Percentiles rank a stretch among this genome's conserved stretches.
phyloP scores from a whole-genome alignment of 2,888 invertebrate species.

The Barypeithes pellucidus region DNA sequence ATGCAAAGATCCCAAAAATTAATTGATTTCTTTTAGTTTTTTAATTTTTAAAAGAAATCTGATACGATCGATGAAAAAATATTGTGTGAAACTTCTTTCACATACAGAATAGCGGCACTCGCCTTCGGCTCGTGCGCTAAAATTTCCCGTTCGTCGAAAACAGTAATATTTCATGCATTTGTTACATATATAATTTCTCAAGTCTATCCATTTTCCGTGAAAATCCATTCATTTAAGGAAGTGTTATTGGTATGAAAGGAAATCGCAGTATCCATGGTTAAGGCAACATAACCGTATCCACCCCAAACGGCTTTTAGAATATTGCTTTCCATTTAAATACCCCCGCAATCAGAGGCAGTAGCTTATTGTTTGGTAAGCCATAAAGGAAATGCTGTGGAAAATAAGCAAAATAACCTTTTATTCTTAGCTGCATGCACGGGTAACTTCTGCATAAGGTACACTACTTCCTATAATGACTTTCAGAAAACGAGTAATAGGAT shows the following conservation, averaged over 20 bases:
- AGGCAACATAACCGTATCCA: slow-evolving; percentile 23
- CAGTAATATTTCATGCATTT: too few species aligned
- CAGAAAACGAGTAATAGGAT: neutral
- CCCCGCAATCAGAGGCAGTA: slow-evolving; percentile 31
- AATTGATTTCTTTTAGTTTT: too few species aligned
- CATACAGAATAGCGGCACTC: too few species aligned
- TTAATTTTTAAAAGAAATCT: too few species aligned
- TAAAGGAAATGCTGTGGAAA: slow-evolving; percentile 34
- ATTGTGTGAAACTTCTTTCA: too few species aligned
- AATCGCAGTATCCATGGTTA: neutral
- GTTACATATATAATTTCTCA: too few species aligned
- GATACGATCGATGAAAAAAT: too few species aligned
- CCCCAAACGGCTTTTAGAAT: slow-evolving; percentile 42
- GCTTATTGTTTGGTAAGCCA: slow-evolving; percentile 29
- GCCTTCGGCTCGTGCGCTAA: too few species aligned
- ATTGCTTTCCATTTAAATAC: slow-evolving; percentile 41
- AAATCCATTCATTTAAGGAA: neutral
- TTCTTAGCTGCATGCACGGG: neutral
- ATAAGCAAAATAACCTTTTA: slow-evolving; percentile 18
- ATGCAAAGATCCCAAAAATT: too few species aligned
- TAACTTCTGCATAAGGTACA: neutral
- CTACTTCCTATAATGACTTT: neutral
- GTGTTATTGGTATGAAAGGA: neutral
- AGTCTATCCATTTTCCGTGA: neutral
- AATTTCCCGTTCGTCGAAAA: too few species aligned